These are phyloP conservation scores for Clarias platycephalus DNA, from an alignment of 2,797 vertebrate genomes.

Conservation along the genomic window DNA sequence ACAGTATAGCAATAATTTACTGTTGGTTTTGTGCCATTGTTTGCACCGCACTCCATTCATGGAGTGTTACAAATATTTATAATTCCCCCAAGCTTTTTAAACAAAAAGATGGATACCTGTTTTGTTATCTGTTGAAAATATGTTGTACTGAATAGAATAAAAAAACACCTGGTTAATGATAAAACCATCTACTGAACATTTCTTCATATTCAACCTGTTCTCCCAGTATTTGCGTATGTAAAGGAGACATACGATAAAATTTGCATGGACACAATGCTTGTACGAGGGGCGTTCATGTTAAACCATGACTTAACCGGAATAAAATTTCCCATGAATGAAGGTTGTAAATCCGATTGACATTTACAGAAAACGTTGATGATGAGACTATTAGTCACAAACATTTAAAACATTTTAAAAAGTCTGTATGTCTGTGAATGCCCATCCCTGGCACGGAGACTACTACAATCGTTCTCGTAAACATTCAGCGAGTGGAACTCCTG, in stretches of 20 bases:
- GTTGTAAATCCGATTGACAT: too few species aligned
- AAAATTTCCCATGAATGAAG: too few species aligned
- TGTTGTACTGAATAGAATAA: not conserved
- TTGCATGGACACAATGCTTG: not conserved
- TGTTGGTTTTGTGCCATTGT: not conserved
- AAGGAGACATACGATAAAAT: slow-evolving; percentile 6
- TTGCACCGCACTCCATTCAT: not conserved
- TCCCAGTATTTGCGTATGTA: slow-evolving; percentile 14
- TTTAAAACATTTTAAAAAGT: too few species aligned
- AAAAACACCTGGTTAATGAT: slow-evolving; percentile 11
- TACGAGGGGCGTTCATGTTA: not conserved
- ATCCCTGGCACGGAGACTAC: too few species aligned
- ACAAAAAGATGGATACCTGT: slow-evolving; percentile 1
- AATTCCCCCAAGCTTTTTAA: not conserved
- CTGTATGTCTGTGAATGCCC: too few species aligned
- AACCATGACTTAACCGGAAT: too few species aligned
- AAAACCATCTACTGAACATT: slow-evolving; percentile 8
- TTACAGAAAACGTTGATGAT: too few species aligned
- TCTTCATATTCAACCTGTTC: slow-evolving; percentile 8
- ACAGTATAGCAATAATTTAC: not conserved
- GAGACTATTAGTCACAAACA: too few species aligned
- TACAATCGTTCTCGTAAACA: too few species aligned
- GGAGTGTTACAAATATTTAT: slow-evolving; percentile 2
- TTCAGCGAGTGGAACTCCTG: too few species aligned
- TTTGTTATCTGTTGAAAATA: not conserved